Evolutionary conservation across 2,888 invertebrate species (phyloP), one percentile per base, ranked within the genome.

Genomic region (Rhaphigaster nebulosa): DNA sequence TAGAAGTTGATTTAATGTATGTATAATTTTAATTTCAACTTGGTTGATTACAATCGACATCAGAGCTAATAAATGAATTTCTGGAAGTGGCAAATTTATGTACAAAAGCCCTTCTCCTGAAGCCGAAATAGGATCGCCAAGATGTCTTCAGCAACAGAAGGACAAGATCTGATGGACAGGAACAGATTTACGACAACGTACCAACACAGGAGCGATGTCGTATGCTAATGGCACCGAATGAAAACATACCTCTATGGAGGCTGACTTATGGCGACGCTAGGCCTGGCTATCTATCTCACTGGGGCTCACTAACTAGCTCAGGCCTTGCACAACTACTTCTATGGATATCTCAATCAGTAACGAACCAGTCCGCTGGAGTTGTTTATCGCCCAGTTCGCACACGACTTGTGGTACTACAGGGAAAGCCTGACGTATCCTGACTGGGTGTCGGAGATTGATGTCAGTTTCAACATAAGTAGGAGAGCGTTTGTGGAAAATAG

Each of bases 271-370:
- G 70, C 34, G 34, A 23, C 70, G 4, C 10, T n/a, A 8, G 20
- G 5, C 0, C 34, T 6, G 20, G 34, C 65, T 29, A 65, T 65
- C 65, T 34, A 65, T 65, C 65, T 65, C 29, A 4, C 29, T 18
- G 29, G 15, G 18, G 29, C 70, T 38, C 70, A 38, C 70, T 76
- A 76, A 76, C 70, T 76, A 76, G 70, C 70, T 38, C 34, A 23
- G 18, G 0, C 23, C 70, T 76, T 76, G 34, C 70, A 76, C 70
- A 76, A 76, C 70, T 76, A 76, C 70, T 76, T 34, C 70, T 34
- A 76, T 76, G 70, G 70, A 76, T 76, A 76, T 76, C 70, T 76
- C 70, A 76, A 76, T 76, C 70, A 23, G 34, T 34, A 76, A 76
- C 70, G 70, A 76, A 76, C 6, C 70, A 12, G 4, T 38, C 70